Conservation (phyloP, 2,113 vertebrate species). For the Ascaphus truei region DNA sequence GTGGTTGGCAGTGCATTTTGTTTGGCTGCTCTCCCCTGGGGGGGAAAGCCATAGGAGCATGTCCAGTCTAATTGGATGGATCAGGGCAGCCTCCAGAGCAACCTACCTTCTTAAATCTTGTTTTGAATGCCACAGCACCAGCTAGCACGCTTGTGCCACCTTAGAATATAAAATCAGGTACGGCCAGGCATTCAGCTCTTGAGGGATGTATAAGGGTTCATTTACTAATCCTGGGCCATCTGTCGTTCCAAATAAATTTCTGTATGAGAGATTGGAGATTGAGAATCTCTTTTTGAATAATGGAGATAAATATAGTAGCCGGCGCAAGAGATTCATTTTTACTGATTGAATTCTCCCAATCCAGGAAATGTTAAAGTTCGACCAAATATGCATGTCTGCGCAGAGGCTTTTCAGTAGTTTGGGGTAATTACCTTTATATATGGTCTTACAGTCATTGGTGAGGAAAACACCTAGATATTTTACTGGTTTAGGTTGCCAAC, state of each 20-base stretch:
- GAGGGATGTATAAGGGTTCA: background rate
- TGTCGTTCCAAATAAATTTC: background rate
- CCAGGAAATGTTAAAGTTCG: background rate
- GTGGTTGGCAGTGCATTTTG: too few relatives aligned
- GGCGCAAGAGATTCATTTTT: background rate
- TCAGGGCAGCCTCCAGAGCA: too few relatives aligned
- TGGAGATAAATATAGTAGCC: background rate
- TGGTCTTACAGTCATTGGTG: background rate
- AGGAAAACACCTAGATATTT: background rate
- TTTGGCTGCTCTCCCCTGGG: too few relatives aligned
- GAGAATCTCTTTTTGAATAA: background rate
- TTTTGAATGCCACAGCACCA: too few relatives aligned
- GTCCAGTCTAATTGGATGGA: too few relatives aligned
- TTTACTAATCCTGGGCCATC: background rate
- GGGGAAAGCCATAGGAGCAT: too few relatives aligned
- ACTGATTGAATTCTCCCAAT: background rate
- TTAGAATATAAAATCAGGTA: too few relatives aligned
- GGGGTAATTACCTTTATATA: background rate
- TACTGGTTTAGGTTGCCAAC: background rate
- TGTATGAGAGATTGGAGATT: background rate
- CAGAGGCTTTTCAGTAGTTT: too few relatives aligned
- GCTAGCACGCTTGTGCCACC: too few relatives aligned
- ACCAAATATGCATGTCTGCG: background rate
- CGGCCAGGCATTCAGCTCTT: background rate
- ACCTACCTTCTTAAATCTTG: too few relatives aligned